These are phyloP conservation scores for Xiphophorus birchmanni DNA, from an alignment of 2,797 vertebrate species.

Conservation along the genomic window DNA sequence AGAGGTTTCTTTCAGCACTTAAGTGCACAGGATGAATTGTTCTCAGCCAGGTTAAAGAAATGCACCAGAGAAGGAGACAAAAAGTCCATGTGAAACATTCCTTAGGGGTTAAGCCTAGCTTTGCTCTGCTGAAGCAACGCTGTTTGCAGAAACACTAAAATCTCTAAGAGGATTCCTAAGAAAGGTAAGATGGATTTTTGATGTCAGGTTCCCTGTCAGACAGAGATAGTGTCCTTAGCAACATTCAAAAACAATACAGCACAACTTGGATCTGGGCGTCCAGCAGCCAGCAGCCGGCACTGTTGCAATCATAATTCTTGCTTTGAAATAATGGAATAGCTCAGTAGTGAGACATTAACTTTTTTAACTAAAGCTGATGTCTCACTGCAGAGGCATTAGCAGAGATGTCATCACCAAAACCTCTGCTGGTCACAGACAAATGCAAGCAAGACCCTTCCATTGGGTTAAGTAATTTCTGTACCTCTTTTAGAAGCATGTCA, in stretches of 20 bases:
- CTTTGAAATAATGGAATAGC: conserved; percentile 64
- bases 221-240: conserved; percentile 72
- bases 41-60: conserved; percentile 29
- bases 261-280: conserved; percentile 56
- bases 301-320: conserved; percentile 71
- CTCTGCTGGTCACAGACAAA: conserved; percentile 51
- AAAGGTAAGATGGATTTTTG: conserved; percentile 48
- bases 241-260: conserved; percentile 66
- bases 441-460: not conserved
- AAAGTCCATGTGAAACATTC: conserved; percentile 39
- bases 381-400: conserved; percentile 43
- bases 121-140: conserved; percentile 3
- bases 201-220: conserved; percentile 46
- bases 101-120: not conserved
- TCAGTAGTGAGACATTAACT: conserved; percentile 62
- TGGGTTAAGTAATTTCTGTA: not conserved
- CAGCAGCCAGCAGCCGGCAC: conserved; percentile 54
- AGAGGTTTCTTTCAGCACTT: conserved; percentile 39
- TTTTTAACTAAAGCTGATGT: not conserved
- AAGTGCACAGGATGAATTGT: conserved; percentile 39
- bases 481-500: not conserved
- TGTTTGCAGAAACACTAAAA: conserved; percentile 36
- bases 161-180: conserved; percentile 36
- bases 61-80: conserved; percentile 40
- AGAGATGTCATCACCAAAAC: conserved; percentile 22